Conservation (phyloP, 2,113 vertebrate species). For the Empidonax traillii region DNA sequence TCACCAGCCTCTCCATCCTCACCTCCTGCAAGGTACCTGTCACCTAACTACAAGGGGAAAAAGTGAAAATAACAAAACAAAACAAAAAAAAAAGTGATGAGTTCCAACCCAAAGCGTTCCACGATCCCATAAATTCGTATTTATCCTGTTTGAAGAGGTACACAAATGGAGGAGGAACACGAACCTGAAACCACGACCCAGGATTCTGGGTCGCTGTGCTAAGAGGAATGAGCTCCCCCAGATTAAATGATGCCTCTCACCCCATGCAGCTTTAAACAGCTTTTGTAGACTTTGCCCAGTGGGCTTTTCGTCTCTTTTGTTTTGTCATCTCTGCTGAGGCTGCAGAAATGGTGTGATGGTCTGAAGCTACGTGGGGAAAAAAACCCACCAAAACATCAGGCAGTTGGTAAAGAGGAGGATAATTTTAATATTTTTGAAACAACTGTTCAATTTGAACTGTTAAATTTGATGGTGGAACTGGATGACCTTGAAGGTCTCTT, state of each 20-base stretch:
- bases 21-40: slow-evolving; percentile 85
- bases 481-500: neutral
- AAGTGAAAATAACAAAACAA: neutral
- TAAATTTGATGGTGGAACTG: neutral
- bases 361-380: neutral
- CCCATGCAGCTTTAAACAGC: neutral
- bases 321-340: neutral
- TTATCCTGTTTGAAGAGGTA: neutral
- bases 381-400: fast-evolving
- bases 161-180: neutral
- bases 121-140: fast-evolving
- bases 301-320: neutral
- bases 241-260: neutral
- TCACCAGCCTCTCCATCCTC: slow-evolving; percentile 84
- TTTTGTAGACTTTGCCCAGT: neutral
- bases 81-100: no score
- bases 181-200: neutral
- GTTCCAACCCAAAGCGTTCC: neutral
- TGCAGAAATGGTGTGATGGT: neutral
- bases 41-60: neutral
- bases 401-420: neutral
- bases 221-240: neutral
- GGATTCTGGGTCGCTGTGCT: neutral
- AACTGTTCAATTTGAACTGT: neutral
- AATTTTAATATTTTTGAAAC: neutral